Conservation (phyloP, 2,888 invertebrate genomes). For the Eilema depressum region DNA sequence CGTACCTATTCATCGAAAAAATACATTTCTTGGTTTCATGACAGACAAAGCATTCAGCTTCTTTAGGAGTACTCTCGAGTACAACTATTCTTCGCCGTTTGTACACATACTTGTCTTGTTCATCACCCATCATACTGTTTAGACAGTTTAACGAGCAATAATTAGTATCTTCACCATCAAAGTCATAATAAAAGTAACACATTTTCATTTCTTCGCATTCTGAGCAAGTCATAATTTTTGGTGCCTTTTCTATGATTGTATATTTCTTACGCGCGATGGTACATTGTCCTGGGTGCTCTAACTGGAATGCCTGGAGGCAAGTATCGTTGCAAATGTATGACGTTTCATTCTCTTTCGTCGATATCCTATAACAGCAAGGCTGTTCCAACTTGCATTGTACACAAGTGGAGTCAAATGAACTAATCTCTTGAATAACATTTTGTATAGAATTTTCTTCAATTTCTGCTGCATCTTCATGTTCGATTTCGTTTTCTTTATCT, state of each 20-base stretch:
- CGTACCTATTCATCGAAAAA: constrained; percentile 83
- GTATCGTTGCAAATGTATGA: constrained; percentile 79
- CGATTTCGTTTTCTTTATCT: constrained; percentile 83
- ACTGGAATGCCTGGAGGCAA: constrained; percentile 81
- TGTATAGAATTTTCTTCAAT: constrained; percentile 65
- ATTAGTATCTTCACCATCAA: constrained; percentile 78
- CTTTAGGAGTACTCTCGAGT: constrained; percentile 67
- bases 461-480: constrained; percentile 79
- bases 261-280: constrained; percentile 71
- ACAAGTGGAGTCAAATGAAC: constrained; percentile 73
- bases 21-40: constrained; percentile 79
- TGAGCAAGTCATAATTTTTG: constrained; percentile 66
- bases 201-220: constrained; percentile 79
- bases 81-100: constrained; percentile 84
- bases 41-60: constrained; percentile 81
- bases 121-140: constrained; percentile 83
- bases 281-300: constrained; percentile 69
- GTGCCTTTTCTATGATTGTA: constrained; percentile 75
- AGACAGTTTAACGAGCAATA: constrained; percentile 87
- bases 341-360: constrained; percentile 63
- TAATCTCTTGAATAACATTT: constrained; percentile 77
- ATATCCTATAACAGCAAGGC: constrained; percentile 70
- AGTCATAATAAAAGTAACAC: constrained; percentile 81
- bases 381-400: constrained; percentile 74
- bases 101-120: constrained; percentile 85